Conservation (phyloP, 2,888 invertebrate genomes). For the Brenthis daphne region DNA sequence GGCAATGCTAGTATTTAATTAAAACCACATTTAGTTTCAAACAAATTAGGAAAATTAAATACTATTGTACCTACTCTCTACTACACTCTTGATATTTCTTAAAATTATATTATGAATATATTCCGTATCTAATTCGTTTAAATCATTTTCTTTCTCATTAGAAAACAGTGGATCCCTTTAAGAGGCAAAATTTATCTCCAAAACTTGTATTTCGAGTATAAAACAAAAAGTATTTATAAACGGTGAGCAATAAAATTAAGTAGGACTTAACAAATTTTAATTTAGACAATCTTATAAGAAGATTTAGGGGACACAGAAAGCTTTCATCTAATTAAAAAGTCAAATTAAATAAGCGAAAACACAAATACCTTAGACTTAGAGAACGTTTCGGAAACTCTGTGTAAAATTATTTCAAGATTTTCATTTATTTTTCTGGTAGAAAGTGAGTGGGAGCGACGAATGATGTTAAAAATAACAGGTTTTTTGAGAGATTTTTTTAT, state of each 20-base stretch:
- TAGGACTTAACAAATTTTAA: constrained; percentile 64
- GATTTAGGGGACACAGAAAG: constrained; percentile 63
- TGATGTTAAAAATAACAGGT: background rate
- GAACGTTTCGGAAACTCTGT: constrained; percentile 16
- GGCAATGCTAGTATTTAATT: background rate
- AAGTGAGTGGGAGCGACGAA: background rate
- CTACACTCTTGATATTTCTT: too few relatives aligned
- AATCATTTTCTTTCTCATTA: background rate
- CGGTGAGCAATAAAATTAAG: constrained; percentile 31
- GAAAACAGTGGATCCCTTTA: background rate
- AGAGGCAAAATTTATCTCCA: constrained; percentile 15
- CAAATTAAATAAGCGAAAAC: constrained; percentile 62
- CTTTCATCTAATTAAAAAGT: constrained; percentile 72
- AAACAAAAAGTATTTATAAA: constrained; percentile 29
- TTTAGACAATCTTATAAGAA: constrained; percentile 71
- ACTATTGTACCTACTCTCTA: too few relatives aligned
- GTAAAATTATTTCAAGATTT: constrained; percentile 9
- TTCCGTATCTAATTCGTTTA: too few relatives aligned
- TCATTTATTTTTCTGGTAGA: constrained; percentile 3
- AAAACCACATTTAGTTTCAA: background rate
- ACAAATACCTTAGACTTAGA: constrained; percentile 37
- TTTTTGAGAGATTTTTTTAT: too few relatives aligned
- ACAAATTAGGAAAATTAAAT: too few relatives aligned
- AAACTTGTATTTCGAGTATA: constrained; percentile 20
- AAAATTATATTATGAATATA: too few relatives aligned